Evolutionary conservation across 2,113 vertebrate genomes (phyloP), one percentile per base, ranked within the genome.

Genomic region (Speoplatyrhinus poulsoni): DNA sequence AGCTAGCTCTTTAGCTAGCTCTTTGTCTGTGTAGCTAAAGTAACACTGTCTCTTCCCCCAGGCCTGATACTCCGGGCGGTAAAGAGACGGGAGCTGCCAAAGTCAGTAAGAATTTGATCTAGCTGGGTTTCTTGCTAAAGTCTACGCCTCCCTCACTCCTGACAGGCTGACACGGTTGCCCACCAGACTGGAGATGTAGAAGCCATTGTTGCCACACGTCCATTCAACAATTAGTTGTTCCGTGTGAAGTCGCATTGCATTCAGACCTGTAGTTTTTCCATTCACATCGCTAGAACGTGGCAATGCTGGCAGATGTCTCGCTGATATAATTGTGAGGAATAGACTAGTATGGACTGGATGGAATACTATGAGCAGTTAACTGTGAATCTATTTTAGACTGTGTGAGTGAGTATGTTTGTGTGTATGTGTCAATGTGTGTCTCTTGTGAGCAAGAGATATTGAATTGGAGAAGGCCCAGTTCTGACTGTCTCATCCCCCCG

Each of bases 91-190:
- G 96, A 98, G 94, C 96, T 95, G 94, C 95, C 96, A 98, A 98
- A 98, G 96, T 98, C 96, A 98, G 96, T 98, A 98, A 98, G 96
- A 98, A 98, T 96, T 96, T 95, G 92, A 94, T 93, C 91, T 94
- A 91, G 76, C 89, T 93, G 91, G 90, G 89, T 92, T 93, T 95
- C 90, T 93, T 92, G 94, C 93, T 96, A 94, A 93, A 92, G 92
- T 87, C 92, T 88, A 86, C 94, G 85, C 93, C 94, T 91, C 93
- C 94, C 92, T 92, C 95, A 94, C 91, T 87, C 90, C 91, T 92
- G 91, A 92, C 91, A 93, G 91, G 92, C 90, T 87, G 91, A 90
- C 86, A 77, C 85, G 90, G 90, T 92, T 90, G 87, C 88, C 89
- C 86, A 87, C 80, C 88, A 89, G 75, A 80, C 84, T 72, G 86